phyloP scores from a whole-genome alignment of 2,113 vertebrate genomes.

The Prunella fulvescens region DNA sequence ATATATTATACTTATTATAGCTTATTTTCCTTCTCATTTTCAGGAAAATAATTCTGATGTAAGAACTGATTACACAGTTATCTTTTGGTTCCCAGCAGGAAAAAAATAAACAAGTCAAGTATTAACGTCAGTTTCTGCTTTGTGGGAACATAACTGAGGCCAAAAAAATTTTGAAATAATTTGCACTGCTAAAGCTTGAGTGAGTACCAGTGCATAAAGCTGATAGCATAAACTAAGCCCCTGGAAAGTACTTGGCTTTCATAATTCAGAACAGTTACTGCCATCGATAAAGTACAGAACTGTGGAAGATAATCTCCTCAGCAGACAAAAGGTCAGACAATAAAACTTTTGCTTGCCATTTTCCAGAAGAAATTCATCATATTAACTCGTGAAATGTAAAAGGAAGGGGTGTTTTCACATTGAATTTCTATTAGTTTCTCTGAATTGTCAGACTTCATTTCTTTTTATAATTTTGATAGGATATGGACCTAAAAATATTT shows the following conservation, averaged over 20 bases:
- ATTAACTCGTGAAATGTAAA: neutral
- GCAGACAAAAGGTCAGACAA: constrained; percentile 52
- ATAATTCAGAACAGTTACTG: neutral
- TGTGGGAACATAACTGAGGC: neutral
- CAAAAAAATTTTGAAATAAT: neutral
- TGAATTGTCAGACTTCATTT: neutral
- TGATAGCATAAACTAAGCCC: neutral
- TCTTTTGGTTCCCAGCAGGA: neutral
- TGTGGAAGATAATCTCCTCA: neutral
- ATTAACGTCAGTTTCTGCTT: neutral
- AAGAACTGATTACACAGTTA: neutral
- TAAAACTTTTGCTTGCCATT: constrained; percentile 7
- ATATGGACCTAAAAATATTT: neutral
- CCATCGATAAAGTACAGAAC: neutral
- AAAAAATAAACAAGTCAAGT: neutral
- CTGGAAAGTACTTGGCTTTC: neutral
- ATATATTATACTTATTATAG: too few relatives aligned
- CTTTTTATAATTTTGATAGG: neutral
- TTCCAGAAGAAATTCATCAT: neutral
- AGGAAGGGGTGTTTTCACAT: neutral
- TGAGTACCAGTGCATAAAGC: constrained; percentile 16
- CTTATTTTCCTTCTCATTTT: neutral
- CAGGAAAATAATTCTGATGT: neutral
- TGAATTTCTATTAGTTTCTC: neutral
- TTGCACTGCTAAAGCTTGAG: neutral